Conservation (phyloP, 2,113 vertebrate genomes). For the Podarcis raffonei region DNA sequence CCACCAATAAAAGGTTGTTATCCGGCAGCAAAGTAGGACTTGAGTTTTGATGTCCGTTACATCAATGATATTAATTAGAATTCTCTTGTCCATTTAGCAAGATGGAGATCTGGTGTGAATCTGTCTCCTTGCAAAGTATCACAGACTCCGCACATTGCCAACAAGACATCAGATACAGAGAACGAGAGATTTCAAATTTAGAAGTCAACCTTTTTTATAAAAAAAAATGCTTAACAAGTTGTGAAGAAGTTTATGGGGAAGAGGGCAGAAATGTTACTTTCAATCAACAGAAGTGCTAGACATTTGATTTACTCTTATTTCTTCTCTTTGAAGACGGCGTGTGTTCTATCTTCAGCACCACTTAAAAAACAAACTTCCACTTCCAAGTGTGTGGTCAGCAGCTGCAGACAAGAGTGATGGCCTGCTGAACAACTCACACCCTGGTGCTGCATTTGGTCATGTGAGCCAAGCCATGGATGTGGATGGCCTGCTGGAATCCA, state of each 20-base stretch:
- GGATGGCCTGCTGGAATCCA: constrained; percentile 80
- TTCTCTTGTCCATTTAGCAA: neutral
- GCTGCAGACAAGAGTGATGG: constrained; percentile 65
- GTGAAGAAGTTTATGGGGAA: neutral
- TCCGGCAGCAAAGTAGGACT: neutral
- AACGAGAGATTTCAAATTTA: neutral
- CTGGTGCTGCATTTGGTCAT: constrained; percentile 45
- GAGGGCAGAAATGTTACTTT: neutral
- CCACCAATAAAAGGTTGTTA: neutral
- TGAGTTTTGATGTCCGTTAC: neutral
- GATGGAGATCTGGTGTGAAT: neutral
- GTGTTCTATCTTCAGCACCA: constrained; percentile 90
- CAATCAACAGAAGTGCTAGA: neutral
- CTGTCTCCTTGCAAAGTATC: neutral
- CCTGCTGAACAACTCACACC: constrained; percentile 64
- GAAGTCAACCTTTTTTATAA: neutral
- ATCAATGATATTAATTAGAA: neutral
- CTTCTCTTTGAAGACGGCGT: constrained; percentile 77
- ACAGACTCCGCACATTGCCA: constrained; percentile 11
- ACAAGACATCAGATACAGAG: neutral
- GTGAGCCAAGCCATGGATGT: constrained; percentile 87
- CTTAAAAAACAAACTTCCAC: constrained; percentile 76
- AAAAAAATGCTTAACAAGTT: neutral
- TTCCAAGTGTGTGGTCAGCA: constrained; percentile 27
- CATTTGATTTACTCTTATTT: constrained; percentile 31